Base-by-base conservation (phyloP, 2,797 vertebrate genomes). In the Eulemur mongoz region DNA sequence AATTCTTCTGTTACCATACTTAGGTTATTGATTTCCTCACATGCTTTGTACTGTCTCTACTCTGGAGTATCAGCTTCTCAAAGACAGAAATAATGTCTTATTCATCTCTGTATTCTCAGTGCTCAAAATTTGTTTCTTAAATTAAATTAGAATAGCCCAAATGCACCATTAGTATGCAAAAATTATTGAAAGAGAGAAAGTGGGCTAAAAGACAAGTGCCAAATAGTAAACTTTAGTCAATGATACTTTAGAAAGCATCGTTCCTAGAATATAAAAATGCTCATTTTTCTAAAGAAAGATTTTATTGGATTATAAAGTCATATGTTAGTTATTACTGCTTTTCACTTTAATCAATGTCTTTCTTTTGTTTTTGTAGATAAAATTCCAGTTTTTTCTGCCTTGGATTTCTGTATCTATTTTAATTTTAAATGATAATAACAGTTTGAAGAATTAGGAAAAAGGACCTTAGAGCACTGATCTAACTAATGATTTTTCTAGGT, bases 21-120 rank as follows among this genome's bases (percentile, higher is more conserved):
- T 93, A 78, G 27, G 52, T 50, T 94, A 90, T 76, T 83, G 70
- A 94, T 95, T 94, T 90, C 14, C 7, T 94, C 35, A 82, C 81
- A 22, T 79, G 20, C 40, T 76, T 93, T 84, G 4, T 25, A 52
- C 32, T 9, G 6, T 95, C n/a, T 94, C 52, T 95, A 4, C 40
- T 83, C 45, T 59, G 40, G 18, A 96, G 2, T 32, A 54, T 88
- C 73, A 67, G 11, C 54, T 94, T 35, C n/a, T 90, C 63, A 72
- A 89, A 81, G 75, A 78, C 32, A 88, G 32, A 70, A 91, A 65
- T 54, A 25, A 69, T 84, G 13, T 61, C 65, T 78, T 89, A 59
- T n/a, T 96, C 4, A 65, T 22, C 9, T 83, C n/a, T 65, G 4
- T 43, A 20, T 97, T 85, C 50, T 79, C 12, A 25, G 76, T 57